Percentiles rank a stretch among this genome's conserved stretches.
Evolutionary conservation across 2,113 vertebrate species (phyloP).

Genomic region (Heterotilapia buettikoferi): DNA sequence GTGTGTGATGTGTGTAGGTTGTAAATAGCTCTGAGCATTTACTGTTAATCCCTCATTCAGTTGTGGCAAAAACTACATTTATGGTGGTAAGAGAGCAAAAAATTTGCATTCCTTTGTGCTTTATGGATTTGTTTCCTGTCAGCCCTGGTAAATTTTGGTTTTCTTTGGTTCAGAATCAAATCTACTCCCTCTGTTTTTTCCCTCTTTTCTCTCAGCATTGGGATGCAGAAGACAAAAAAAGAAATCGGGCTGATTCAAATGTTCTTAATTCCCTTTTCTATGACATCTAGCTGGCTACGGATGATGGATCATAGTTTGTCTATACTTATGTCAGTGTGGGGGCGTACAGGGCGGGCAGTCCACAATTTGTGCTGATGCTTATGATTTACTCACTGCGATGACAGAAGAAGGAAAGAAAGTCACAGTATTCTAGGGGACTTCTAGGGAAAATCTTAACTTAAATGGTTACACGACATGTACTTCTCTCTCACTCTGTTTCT

Average conservation of each 20-base stretch:
- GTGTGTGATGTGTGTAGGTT: conserved; percentile 63
- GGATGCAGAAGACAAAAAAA: background rate
- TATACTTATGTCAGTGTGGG: conserved; percentile 25
- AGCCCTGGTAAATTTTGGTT: background rate
- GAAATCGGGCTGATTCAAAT: conserved; percentile 2
- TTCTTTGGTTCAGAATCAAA: conserved; percentile 26
- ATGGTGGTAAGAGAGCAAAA: conserved; percentile 9
- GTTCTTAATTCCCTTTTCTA: background rate
- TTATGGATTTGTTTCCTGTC: conserved; percentile 44
- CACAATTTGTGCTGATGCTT: background rate
- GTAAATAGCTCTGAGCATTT: conserved; percentile 52
- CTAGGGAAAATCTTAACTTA: background rate
- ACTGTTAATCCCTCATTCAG: conserved; percentile 47
- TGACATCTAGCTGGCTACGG: background rate
- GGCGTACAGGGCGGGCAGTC: conserved; percentile 5
- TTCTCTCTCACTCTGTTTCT: conserved; percentile 1
- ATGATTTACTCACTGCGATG: conserved; percentile 11
- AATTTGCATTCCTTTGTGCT: background rate
- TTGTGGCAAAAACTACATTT: conserved; percentile 46
- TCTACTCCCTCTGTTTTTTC: background rate
- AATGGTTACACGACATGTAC: background rate
- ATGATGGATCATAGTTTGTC: conserved; percentile 22
- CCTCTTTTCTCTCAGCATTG: background rate
- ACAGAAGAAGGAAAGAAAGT: background rate
- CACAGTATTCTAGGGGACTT: background rate